Conservation (phyloP, 2,797 vertebrate genomes). For the Percopsis omiscomaycus region DNA sequence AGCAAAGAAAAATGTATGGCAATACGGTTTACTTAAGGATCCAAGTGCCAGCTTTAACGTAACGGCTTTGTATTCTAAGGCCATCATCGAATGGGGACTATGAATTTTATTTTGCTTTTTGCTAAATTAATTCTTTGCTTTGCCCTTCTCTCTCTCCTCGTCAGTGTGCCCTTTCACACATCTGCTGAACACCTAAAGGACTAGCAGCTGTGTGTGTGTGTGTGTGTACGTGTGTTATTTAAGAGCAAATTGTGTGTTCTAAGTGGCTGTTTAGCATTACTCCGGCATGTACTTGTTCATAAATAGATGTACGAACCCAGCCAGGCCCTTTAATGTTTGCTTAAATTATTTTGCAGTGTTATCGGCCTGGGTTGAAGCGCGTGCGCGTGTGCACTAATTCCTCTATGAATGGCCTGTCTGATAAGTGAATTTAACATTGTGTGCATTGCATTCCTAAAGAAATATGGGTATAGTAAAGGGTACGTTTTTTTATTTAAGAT, state of each 20-base stretch:
- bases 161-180: constrained; percentile 42
- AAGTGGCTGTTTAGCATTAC: neutral
- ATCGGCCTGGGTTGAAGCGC: neutral
- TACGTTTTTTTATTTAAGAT: neutral
- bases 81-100: too few species aligned
- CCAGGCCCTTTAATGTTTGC: constrained; percentile 10
- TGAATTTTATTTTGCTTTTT: neutral
- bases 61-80: too few species aligned
- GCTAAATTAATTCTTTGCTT: too few species aligned
- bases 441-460: too few species aligned
- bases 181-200: constrained; percentile 33
- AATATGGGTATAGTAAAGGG: neutral
- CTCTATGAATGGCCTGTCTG: neutral
- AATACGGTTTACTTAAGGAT: too few species aligned
- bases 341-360: neutral
- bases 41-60: too few species aligned
- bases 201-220: constrained; percentile 2
- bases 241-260: neutral
- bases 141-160: constrained; percentile 17
- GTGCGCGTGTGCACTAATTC: neutral
- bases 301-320: neutral
- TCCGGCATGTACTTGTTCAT: neutral
- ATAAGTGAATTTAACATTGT: neutral
- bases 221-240: too few species aligned
- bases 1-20: too few species aligned